phyloP scores from a whole-genome alignment of 2,797 vertebrate genomes.

The Sebastes iracundus region DNA sequence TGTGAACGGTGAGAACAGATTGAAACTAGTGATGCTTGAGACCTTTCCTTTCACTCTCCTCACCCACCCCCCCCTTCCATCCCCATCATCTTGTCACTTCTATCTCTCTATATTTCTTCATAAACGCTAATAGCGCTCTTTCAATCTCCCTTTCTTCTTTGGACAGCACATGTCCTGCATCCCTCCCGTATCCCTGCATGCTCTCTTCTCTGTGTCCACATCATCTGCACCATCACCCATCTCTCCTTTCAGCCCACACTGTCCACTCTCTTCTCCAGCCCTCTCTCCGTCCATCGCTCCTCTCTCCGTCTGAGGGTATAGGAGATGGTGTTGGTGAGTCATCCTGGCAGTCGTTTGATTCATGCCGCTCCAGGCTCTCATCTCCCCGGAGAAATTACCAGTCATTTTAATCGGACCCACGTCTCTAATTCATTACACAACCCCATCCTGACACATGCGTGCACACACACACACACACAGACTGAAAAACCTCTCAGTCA shows the following conservation, averaged over 20 bases:
- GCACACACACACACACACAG: constrained; percentile 48
- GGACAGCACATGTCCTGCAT: constrained; percentile 9
- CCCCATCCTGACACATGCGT: constrained; percentile 67
- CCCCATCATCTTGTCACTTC: constrained; percentile 55
- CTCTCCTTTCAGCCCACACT: constrained; percentile 4
- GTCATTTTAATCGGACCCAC: constrained; percentile 86
- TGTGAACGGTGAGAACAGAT: constrained; percentile 60
- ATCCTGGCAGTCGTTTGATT: constrained; percentile 76
- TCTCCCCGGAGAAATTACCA: constrained; percentile 89
- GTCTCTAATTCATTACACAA: constrained; percentile 87
- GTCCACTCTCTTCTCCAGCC: constrained; percentile 28
- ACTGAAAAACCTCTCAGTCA: constrained; percentile 68
- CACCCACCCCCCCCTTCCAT: background rate
- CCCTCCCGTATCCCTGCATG: background rate
- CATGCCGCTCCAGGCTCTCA: constrained; percentile 75
- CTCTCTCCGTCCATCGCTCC: constrained; percentile 43
- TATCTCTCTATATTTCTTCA: constrained; percentile 58
- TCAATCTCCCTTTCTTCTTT: constrained; percentile 32
- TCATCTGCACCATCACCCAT: background rate
- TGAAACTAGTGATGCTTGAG: constrained; percentile 72
- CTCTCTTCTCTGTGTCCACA: background rate
- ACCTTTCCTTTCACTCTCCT: constrained; percentile 57
- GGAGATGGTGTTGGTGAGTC: constrained; percentile 70
- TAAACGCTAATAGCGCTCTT: constrained; percentile 52
- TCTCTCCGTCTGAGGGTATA: constrained; percentile 24